Base-by-base conservation (phyloP, 1,140 invertebrate genomes). In the Pomacea maculata region DNA sequence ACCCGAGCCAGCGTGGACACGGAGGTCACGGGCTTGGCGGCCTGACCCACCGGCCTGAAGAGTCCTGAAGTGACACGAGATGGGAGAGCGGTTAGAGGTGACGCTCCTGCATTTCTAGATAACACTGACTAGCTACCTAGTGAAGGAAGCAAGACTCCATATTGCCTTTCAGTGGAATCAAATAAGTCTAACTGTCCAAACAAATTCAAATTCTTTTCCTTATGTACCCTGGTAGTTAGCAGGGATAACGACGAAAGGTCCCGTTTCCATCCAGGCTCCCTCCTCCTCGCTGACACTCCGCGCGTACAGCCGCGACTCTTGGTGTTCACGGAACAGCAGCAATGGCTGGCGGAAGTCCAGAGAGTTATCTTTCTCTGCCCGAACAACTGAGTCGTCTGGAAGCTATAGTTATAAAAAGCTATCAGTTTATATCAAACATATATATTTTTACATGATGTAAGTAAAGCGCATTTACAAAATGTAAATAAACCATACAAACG, bases 1-100 rank as follows among this genome's bases (percentile, higher is more conserved):
- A 89, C 73, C 34, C 86, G 78, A 15, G 86, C 85, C 11, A 89
- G 75, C 61, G 85, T 86, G 52, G 87, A 79, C 12, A 88, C 76
- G 2, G 80, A 82, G 9, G 78, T 76, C 29, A 89, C 70, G 2
- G 85, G 85, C 45, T 80, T 70, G 52, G 65, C 86, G 17, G 73
- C 61, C 57, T 84, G 83, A 45, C 86, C 86, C 7, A 86, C 75
- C 0, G 86, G 70, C 14, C 84, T 82, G 72, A 89, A 89, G 79
- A 85, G 86, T 21, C 88, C 88, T 89, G 34, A 45, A 80, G 21
- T 78, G 84, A 76, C 19, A 80, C 70, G 80, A 74, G 25, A 11
- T 54, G 73, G 14, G 54, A 75, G 0, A n/a, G 21, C 54, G 45
- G 2, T 29, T 61, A 8, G 55, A 15, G 45, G 34, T 71, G 45